Evolutionary conservation across 2,113 vertebrate genomes (phyloP).

Genomic region (Cyprinodon tularosa): DNA sequence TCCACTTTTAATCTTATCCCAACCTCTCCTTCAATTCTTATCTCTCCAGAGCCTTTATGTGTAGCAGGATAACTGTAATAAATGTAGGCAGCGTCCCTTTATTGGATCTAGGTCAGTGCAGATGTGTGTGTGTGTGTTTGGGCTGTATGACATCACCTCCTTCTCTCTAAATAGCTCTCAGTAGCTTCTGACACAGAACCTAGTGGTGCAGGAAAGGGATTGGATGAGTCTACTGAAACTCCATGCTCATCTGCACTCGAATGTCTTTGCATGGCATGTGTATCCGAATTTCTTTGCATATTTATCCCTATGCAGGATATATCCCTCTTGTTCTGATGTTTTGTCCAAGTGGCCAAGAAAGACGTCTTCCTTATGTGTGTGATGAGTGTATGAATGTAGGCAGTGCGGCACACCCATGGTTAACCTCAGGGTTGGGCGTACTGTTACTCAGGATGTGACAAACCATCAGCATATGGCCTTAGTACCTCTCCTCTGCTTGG

Average conservation of each 20-base stretch:
- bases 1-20: slow-evolving; percentile 13
- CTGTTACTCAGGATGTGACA: slow-evolving; percentile 65
- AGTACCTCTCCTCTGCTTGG: slow-evolving; percentile 30
- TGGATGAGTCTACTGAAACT: slow-evolving; percentile 15
- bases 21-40: slow-evolving; percentile 23
- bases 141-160: slow-evolving; percentile 66
- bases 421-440: slow-evolving; percentile 72
- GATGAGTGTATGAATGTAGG: slow-evolving; percentile 36
- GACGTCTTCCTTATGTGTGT: neutral
- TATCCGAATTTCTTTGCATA: neutral
- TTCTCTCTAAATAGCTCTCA: slow-evolving; percentile 69
- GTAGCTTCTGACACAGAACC: slow-evolving; percentile 61
- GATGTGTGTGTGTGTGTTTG: slow-evolving; percentile 37
- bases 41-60: slow-evolving; percentile 56
- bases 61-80: slow-evolving; percentile 60
- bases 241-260: neutral
- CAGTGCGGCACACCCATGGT: slow-evolving; percentile 73
- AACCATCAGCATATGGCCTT: slow-evolving; percentile 67
- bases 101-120: slow-evolving; percentile 72
- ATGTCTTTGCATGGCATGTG: slow-evolving; percentile 17
- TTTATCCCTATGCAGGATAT: slow-evolving; percentile 3
- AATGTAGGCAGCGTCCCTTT: slow-evolving; percentile 52
- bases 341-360: neutral
- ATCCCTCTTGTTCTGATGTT: neutral
- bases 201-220: slow-evolving; percentile 46